These are phyloP conservation scores for Momotus momota DNA, from an alignment of 2,797 vertebrate species.

Conservation along the genomic window DNA sequence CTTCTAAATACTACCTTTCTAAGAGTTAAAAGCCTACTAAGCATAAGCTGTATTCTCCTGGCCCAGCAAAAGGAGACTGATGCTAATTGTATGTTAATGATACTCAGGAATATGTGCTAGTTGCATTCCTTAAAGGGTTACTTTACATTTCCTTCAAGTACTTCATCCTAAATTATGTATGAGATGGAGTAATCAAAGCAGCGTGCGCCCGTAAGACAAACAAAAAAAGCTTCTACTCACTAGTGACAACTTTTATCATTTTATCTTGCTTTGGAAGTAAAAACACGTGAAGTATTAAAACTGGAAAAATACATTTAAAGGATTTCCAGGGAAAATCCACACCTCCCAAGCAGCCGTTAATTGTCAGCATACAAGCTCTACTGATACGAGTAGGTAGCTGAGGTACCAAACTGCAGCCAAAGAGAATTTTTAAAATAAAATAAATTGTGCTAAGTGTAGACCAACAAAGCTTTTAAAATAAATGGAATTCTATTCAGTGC, in stretches of 20 bases:
- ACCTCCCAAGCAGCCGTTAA: background rate
- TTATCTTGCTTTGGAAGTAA: background rate
- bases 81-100: constrained; percentile 24
- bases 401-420: constrained; percentile 17
- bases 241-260: background rate
- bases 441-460: background rate
- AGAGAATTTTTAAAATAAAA: background rate
- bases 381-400: background rate
- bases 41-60: background rate
- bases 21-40: constrained; percentile 1
- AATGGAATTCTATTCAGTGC: background rate
- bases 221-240: background rate
- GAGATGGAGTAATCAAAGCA: constrained; percentile 31
- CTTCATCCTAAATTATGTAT: constrained; percentile 9
- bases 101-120: background rate
- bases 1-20: background rate
- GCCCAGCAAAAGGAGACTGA: background rate
- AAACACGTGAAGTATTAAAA: constrained; percentile 5
- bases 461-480: constrained; percentile 61
- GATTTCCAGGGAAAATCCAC: background rate
- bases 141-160: constrained; percentile 32
- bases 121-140: background rate
- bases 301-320: background rate
- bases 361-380: background rate
- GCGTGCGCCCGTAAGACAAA: background rate